Percentiles rank a stretch among this genome's conserved stretches.
phyloP scores from a whole-genome alignment of 2,797 vertebrate genomes.

The Pogonophryne albipinna region DNA sequence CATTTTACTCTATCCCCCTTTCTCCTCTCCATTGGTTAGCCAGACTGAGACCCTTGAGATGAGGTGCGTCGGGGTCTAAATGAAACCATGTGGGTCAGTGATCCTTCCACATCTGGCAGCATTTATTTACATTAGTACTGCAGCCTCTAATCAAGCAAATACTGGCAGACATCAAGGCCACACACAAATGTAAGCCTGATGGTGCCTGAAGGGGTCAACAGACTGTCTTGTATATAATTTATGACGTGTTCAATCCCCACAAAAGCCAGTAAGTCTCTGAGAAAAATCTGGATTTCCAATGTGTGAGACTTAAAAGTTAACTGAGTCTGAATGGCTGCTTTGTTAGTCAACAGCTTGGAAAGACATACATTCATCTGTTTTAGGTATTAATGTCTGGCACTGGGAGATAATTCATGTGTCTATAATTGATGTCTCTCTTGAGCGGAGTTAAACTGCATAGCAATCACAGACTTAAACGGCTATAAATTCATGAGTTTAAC shows the following conservation, averaged over 20 bases:
- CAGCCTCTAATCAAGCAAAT: slow-evolving; percentile 76
- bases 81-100: slow-evolving; percentile 57
- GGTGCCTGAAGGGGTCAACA: slow-evolving; percentile 19
- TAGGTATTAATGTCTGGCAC: slow-evolving; percentile 19
- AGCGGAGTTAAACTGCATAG: slow-evolving; percentile 23
- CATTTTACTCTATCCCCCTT: slow-evolving; percentile 9
- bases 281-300: background rate
- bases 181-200: slow-evolving; percentile 48
- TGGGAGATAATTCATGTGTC: slow-evolving; percentile 17
- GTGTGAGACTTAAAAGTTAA: background rate
- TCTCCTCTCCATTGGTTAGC: slow-evolving; percentile 19
- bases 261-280: background rate
- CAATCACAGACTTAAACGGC: slow-evolving; percentile 41
- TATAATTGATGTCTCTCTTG: slow-evolving; percentile 37
- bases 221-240: slow-evolving; percentile 10
- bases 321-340: slow-evolving; percentile 7
- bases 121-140: slow-evolving; percentile 73
- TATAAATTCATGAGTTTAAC: slow-evolving; percentile 36
- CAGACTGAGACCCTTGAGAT: slow-evolving; percentile 19
- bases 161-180: slow-evolving; percentile 55
- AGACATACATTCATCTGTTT: slow-evolving; percentile 14
- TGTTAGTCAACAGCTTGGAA: slow-evolving; percentile 32
- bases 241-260: slow-evolving; percentile 35
- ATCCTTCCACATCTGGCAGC: slow-evolving; percentile 76
- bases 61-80: slow-evolving; percentile 38